Conservation (phyloP, 1,140 invertebrate genomes). For the Physella acuta region DNA sequence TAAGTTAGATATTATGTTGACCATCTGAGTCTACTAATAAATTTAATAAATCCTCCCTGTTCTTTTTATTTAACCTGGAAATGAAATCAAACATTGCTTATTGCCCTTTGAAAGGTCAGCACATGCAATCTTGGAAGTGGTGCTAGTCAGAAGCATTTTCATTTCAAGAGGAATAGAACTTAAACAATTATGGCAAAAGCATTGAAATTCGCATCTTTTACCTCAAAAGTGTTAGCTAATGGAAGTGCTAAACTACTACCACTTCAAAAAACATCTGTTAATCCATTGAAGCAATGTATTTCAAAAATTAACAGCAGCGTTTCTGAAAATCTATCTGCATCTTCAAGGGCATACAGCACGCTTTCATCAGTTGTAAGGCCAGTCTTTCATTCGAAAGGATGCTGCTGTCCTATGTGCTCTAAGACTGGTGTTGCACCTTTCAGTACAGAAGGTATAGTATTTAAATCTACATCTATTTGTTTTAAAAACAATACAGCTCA, state of each 20-base stretch:
- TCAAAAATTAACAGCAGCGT: neutral
- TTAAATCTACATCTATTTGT: too few species aligned
- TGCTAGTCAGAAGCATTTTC: too few species aligned
- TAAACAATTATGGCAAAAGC: constrained; percentile 11
- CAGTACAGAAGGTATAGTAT: constrained; percentile 17
- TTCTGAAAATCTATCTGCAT: neutral
- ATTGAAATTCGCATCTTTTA: neutral
- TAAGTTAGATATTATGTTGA: too few species aligned
- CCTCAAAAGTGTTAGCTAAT: constrained; percentile 4
- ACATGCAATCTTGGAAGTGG: too few species aligned
- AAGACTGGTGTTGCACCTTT: neutral
- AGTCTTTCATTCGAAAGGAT: neutral
- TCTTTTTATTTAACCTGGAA: too few species aligned
- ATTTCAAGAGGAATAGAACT: too few species aligned
- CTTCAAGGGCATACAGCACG: constrained; percentile 18
- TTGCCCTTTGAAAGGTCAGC: too few species aligned
- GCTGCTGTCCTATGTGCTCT: neutral
- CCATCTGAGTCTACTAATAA: too few species aligned
- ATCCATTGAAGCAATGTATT: neutral
- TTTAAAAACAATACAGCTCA: too few species aligned
- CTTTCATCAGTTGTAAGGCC: neutral
- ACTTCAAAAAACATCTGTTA: neutral
- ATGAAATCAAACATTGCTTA: too few species aligned
- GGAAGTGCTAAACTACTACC: neutral
- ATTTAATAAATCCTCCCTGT: too few species aligned